Evolutionary conservation across 2,797 vertebrate genomes (phyloP).

Genomic region (Ctenopoma kingsleyae): DNA sequence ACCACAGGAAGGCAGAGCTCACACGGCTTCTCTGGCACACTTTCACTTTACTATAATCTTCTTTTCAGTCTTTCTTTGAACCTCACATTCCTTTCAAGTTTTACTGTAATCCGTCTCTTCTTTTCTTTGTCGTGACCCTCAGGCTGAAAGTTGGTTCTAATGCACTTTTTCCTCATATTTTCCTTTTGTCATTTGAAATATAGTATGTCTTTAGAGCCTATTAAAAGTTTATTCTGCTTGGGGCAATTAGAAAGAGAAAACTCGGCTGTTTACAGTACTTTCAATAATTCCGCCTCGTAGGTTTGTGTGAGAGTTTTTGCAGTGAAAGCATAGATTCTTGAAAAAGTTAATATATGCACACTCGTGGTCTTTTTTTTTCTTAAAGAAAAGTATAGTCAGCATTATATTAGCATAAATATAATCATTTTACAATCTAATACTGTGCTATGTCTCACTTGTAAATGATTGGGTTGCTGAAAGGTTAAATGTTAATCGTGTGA

Average conservation of each 20-base stretch:
- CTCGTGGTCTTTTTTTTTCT: constrained; percentile 8
- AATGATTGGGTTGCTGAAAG: background rate
- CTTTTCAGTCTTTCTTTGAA: constrained; percentile 45
- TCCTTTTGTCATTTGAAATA: constrained; percentile 42
- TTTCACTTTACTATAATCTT: constrained; percentile 57
- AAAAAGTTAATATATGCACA: constrained; percentile 27
- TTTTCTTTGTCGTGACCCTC: constrained; percentile 56
- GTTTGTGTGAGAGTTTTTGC: constrained; percentile 23
- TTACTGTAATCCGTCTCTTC: constrained; percentile 56
- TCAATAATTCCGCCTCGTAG: constrained; percentile 30
- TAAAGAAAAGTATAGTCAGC: background rate
- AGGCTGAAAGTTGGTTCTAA: constrained; percentile 42
- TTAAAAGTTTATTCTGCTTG: constrained; percentile 51
- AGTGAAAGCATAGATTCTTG: constrained; percentile 5
- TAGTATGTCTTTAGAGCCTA: constrained; percentile 42
- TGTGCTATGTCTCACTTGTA: background rate
- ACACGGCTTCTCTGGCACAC: constrained; percentile 29
- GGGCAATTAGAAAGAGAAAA: constrained; percentile 50
- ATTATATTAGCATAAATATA: constrained; percentile 1
- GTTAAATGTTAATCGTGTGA: background rate
- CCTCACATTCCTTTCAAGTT: constrained; percentile 52
- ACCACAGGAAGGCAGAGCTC: constrained; percentile 10
- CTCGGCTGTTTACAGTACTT: constrained; percentile 35
- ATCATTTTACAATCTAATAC: background rate
- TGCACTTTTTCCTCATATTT: constrained; percentile 22